Base-by-base conservation (phyloP, 2,888 invertebrate species). In the Argynnis bischoffii region DNA sequence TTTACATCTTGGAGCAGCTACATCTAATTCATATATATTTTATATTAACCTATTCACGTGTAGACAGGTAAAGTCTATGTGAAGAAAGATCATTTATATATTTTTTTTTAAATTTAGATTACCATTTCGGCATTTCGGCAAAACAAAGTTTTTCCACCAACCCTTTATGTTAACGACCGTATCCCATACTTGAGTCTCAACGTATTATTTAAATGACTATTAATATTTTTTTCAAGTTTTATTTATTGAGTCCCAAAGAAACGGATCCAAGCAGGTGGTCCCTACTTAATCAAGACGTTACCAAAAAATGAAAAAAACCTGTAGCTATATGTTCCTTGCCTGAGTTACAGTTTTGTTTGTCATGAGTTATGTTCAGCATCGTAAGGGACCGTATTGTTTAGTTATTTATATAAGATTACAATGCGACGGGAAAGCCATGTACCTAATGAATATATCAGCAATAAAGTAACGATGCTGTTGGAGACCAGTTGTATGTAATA, bases 211-310 rank as follows among this genome's bases (percentile, higher is more conserved):
- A 90, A 86, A 83, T 75, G 77, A 55, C 84, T 88, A 89, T 91
- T 90, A 88, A 86, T 85, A 75, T 90, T 88, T 86, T 81, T 88
- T 85, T 83, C 80, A 77, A 78, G 82, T 78, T 83, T 85, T 89
- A 89, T 92, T 92, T 91, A 91, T 90, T 41, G 35, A 79, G 80
- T 85, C 83, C 85, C 85, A 78, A 85, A 86, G 84, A 80, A 85
- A 78, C 81, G 75, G 79, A 73, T 81, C 80, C 86, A 74, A 80
- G 92, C 92, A 92, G 92, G 92, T 92, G 92, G 92, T 92, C 92
- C 86, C 82, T 83, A 89, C 89, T 92, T 92, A 92, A 92, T 92
- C 92, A 92, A 92, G 92, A 92, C 84, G 92, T 92, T 90, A 90
- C 91, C 86, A 83, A 91, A 90, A 88, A 83, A 68, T 63, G 60